A percentile compares a stretch with the other conserved stretches of the same genome.
Conservation (phyloP, 1,140 invertebrate genomes). For the Zaprionus capensis region DNA sequence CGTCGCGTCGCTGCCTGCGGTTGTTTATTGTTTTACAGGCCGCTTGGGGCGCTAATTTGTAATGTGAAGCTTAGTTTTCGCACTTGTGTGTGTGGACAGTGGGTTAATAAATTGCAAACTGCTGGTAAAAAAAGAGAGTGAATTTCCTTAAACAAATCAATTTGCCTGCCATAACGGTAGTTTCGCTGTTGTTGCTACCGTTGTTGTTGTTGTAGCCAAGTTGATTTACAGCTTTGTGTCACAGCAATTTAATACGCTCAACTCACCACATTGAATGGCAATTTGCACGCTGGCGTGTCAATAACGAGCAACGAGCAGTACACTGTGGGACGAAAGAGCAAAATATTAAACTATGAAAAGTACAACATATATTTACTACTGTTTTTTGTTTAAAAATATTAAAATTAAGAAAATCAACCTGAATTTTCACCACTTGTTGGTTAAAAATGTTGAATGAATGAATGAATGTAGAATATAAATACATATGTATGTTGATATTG, state of each 20-base stretch:
- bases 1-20: conserved; percentile 18
- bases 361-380: too few relatives aligned
- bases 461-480: too few relatives aligned
- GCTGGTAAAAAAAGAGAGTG: not conserved
- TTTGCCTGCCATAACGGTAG: not conserved
- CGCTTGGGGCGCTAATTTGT: conserved; percentile 79
- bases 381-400: too few relatives aligned
- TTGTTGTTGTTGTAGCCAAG: not conserved
- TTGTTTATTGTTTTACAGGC: conserved; percentile 72
- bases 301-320: not conserved
- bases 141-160: conserved; percentile 1
- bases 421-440: too few relatives aligned
- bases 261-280: conserved; percentile 21
- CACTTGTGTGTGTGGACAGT: conserved; percentile 44
- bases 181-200: not conserved
- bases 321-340: too few relatives aligned
- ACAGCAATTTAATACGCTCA: conserved; percentile 1
- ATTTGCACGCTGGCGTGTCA: conserved; percentile 14
- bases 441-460: too few relatives aligned
- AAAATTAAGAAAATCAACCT: too few relatives aligned
- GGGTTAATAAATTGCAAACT: conserved; percentile 22
- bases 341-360: too few relatives aligned
- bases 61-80: conserved; percentile 54
- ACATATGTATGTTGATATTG: too few relatives aligned
- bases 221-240: conserved; percentile 7